Conservation (phyloP, 2,113 vertebrate species). For the Myrmophylax atrothorax region DNA sequence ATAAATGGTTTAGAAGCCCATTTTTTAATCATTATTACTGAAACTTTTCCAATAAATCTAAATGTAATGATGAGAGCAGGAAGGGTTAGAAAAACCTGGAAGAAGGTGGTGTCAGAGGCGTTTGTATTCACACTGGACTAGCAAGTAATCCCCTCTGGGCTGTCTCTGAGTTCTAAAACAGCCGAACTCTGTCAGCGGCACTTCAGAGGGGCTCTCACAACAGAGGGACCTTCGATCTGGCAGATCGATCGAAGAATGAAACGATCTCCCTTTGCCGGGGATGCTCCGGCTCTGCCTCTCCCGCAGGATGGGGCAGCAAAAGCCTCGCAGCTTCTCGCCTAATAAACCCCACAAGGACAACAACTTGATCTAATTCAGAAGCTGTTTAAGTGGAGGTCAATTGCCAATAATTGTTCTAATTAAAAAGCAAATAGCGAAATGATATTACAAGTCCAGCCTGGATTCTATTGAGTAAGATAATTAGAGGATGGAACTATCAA, state of each 20-base stretch:
- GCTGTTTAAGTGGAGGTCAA: slow-evolving; percentile 56
- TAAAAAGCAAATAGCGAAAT: slow-evolving; percentile 62
- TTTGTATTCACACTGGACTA: slow-evolving; percentile 24
- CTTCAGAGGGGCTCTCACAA: slow-evolving; percentile 58
- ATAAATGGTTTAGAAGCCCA: not conserved
- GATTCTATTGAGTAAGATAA: slow-evolving; percentile 16
- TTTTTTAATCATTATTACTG: not conserved
- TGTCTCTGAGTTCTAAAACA: slow-evolving; percentile 66
- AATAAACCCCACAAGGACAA: not conserved
- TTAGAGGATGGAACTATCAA: slow-evolving; percentile 18
- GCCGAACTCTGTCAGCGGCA: slow-evolving; percentile 61
- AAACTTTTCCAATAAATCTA: slow-evolving; percentile 65
- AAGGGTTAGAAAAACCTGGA: not conserved
- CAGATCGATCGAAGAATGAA: slow-evolving; percentile 61
- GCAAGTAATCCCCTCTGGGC: slow-evolving; percentile 45
- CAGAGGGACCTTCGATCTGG: slow-evolving; percentile 65
- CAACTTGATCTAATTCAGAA: slow-evolving; percentile 32
- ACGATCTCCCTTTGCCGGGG: slow-evolving; percentile 17
- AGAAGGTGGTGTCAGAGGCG: not conserved
- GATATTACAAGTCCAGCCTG: not conserved
- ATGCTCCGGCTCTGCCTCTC: not conserved
- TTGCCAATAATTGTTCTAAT: slow-evolving; percentile 64
- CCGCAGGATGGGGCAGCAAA: slow-evolving; percentile 9
- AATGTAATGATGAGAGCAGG: slow-evolving; percentile 11
- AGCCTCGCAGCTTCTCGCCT: not conserved